Conservation (phyloP, 2,113 vertebrate species). For the Notothenia rossii region DNA sequence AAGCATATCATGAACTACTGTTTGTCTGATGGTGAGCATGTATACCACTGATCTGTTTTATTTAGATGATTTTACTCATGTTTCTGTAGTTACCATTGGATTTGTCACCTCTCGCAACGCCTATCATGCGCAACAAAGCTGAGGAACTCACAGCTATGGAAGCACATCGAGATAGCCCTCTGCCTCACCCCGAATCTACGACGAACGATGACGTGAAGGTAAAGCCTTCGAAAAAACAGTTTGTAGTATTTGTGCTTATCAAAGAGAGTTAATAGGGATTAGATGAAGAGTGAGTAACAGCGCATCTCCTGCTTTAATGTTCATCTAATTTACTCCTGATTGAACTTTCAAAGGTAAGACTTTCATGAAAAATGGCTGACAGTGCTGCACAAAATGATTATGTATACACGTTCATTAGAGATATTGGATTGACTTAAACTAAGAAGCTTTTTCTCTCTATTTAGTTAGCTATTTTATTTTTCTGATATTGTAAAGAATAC, state of each 20-base stretch:
- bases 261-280: neutral
- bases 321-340: constrained; percentile 10
- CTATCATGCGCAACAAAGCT: constrained; percentile 95
- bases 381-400: constrained; percentile 19
- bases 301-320: constrained; percentile 11
- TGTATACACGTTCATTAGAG: neutral
- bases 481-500: constrained; percentile 8
- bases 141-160: constrained; percentile 90
- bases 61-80: neutral
- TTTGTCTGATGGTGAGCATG: neutral
- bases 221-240: neutral
- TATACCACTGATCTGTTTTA: neutral
- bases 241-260: neutral
- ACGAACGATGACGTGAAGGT: constrained; percentile 95
- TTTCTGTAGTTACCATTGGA: constrained; percentile 92
- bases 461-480: constrained; percentile 2
- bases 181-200: constrained; percentile 98
- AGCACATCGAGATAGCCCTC: constrained; percentile 93
- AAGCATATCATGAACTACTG: neutral
- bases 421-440: constrained; percentile 1
- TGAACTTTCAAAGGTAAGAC: neutral
- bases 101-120: constrained; percentile 96
- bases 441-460: neutral
- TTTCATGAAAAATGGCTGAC: constrained; percentile 7
- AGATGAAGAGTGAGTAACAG: neutral